These are phyloP conservation scores for Sinella curviseta DNA, from an alignment of 1,140 invertebrate genomes.

Conservation along the genomic window DNA sequence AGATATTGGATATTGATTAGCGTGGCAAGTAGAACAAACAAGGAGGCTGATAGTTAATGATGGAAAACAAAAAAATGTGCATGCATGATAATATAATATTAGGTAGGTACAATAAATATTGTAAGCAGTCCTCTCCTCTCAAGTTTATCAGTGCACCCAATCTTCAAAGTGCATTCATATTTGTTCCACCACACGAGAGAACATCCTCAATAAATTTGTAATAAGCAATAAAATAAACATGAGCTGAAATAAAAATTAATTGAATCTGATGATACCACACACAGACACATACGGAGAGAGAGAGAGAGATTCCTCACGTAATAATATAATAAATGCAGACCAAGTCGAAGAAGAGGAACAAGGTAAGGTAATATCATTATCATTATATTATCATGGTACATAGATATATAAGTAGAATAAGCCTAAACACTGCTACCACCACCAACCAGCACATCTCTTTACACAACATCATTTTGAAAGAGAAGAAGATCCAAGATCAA, in stretches of 20 bases:
- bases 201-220: constrained; percentile 18
- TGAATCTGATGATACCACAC: constrained; percentile 19
- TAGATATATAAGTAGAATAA: no score
- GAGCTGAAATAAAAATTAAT: constrained; percentile 26
- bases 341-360: no score
- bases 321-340: background rate
- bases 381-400: no score
- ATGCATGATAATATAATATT: background rate
- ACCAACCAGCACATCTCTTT: no score
- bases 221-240: constrained; percentile 28
- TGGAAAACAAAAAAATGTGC: no score
- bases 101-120: no score
- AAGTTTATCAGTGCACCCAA: background rate
- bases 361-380: no score
- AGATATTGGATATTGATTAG: background rate
- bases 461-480: no score
- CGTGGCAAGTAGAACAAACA: background rate
- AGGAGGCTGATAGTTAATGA: background rate
- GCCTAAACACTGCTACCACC: no score
- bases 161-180: background rate
- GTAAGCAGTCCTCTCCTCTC: background rate
- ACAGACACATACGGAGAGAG: background rate
- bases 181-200: background rate
- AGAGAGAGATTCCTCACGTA: background rate
- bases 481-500: no score